These are phyloP conservation scores for Osmerus eperlanus DNA, from an alignment of 2,113 vertebrate species.

Conservation along the genomic window DNA sequence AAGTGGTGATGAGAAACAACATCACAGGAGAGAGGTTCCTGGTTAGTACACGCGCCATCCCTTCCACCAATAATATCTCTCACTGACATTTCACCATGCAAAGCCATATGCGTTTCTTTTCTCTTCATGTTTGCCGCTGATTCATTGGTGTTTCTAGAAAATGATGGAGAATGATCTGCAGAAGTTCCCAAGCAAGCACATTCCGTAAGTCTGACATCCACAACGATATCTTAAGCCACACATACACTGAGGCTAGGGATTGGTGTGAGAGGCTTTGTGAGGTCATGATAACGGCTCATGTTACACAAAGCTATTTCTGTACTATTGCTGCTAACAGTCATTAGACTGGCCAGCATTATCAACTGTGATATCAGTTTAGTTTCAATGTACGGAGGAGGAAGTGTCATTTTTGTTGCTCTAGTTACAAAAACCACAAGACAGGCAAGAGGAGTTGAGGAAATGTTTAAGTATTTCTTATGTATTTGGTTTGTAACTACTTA, in stretches of 20 bases:
- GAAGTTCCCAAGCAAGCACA: conserved; percentile 40
- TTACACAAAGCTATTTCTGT: no score
- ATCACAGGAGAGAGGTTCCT: conserved; percentile 34
- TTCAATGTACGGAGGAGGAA: no score
- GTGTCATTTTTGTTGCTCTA: not conserved
- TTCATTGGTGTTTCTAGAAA: conserved; percentile 16
- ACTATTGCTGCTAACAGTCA: no score
- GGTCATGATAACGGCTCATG: no score
- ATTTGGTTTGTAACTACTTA: not conserved
- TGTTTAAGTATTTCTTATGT: not conserved
- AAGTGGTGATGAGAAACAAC: conserved; percentile 31
- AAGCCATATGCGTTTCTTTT: not conserved
- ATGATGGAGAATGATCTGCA: conserved; percentile 38
- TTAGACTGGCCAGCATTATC: no score
- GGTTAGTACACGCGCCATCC: not conserved
- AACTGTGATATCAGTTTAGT: no score
- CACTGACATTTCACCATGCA: not conserved
- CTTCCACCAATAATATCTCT: no score
- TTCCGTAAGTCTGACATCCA: conserved; percentile 41
- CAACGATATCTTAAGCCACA: not conserved
- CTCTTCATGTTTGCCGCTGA: not conserved
- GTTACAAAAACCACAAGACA: no score
- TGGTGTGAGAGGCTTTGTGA: no score
- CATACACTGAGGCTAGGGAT: not conserved
- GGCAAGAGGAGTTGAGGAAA: not conserved